Conservation (phyloP, 2,888 invertebrate species). For the Aspidiotus rigidus region DNA sequence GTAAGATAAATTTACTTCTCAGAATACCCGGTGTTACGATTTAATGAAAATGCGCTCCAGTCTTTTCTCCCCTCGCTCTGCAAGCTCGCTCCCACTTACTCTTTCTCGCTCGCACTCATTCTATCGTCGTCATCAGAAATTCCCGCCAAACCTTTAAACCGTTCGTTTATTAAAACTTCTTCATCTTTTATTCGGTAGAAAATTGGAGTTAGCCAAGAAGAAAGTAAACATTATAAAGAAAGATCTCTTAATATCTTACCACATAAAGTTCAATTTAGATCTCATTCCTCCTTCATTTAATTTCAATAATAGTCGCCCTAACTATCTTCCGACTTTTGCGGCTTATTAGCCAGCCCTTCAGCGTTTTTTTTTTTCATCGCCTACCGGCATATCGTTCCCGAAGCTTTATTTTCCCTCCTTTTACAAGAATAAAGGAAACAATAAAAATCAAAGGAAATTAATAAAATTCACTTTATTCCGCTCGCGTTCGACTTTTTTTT, state of each 20-base stretch:
- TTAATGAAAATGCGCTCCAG: conserved; percentile 32
- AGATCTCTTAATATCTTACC: conserved; percentile 31
- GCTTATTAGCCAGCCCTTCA: conserved; percentile 29
- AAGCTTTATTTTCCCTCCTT: conserved; percentile 20
- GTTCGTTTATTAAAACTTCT: conserved; percentile 43
- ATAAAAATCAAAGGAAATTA: conserved; percentile 31
- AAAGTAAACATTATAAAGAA: conserved; percentile 41
- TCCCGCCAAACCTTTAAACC: conserved; percentile 40
- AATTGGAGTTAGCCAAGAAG: conserved; percentile 42
- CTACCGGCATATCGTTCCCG: conserved; percentile 15
- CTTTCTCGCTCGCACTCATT: conserved; percentile 15
- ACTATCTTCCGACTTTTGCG: conserved; percentile 29
- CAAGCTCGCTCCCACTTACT: conserved; percentile 1
- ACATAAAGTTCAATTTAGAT: conserved; percentile 33
- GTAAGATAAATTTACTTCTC: conserved; percentile 23
- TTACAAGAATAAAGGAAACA: conserved; percentile 29
- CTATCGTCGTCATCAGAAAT: conserved; percentile 38
- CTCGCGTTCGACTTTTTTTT: conserved; percentile 1
- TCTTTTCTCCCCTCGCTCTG: background rate
- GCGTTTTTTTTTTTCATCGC: conserved; percentile 7
- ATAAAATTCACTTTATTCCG: conserved; percentile 20
- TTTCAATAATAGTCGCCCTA: conserved; percentile 31
- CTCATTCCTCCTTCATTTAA: conserved; percentile 32
- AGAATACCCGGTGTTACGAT: conserved; percentile 28
- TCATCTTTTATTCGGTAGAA: conserved; percentile 43